These are phyloP conservation scores for Halcyon leucocephala DNA, from an alignment of 2,797 vertebrate species.

Conservation along the genomic window DNA sequence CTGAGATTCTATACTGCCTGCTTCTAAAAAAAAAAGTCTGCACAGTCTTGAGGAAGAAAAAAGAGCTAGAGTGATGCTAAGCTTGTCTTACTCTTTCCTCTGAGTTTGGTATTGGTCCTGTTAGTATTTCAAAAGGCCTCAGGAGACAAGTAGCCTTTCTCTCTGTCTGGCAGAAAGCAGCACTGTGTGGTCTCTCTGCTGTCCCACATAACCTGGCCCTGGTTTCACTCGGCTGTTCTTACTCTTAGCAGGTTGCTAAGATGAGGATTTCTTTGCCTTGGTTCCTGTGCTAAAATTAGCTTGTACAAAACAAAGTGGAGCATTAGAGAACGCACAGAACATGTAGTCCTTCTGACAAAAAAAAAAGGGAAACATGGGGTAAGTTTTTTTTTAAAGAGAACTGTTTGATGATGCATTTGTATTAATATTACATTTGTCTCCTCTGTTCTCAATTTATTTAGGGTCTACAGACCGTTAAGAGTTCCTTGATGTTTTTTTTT, in stretches of 20 bases:
- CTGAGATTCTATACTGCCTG: not conserved
- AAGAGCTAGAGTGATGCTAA: not conserved
- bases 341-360: not conserved
- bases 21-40: not conserved
- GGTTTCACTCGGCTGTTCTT: fast-evolving
- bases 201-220: not conserved
- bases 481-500: not conserved
- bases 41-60: not conserved
- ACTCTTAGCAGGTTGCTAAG: not conserved
- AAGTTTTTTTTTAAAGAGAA: not conserved
- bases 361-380: not conserved
- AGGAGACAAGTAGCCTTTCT: not conserved
- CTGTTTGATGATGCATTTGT: not conserved
- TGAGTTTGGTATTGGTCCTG: not conserved
- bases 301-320: not conserved
- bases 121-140: not conserved
- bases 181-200: fast-evolving
- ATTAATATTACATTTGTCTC: not conserved
- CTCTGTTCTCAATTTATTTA: not conserved
- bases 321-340: not conserved
- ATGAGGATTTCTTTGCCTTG: not conserved
- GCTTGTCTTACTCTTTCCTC: not conserved
- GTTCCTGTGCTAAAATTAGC: not conserved
- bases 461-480: not conserved
- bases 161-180: not conserved